Percentiles rank a stretch among this genome's conserved stretches.
Evolutionary conservation across 2,113 vertebrate species (phyloP).

Genomic region (Jacana jacana): DNA sequence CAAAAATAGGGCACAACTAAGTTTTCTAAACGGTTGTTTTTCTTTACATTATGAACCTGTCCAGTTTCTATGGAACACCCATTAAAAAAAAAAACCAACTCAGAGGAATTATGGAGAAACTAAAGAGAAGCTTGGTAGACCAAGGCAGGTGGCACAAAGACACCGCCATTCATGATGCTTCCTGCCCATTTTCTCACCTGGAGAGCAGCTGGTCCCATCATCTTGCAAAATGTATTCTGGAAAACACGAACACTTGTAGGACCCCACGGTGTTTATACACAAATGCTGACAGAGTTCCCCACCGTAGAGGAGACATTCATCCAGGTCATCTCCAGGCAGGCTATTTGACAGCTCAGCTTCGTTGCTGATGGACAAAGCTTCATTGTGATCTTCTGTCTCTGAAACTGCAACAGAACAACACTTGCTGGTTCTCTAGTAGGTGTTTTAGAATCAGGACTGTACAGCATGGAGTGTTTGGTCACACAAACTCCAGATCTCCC

Average conservation of each 20-base stretch:
- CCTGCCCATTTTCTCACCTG: slow-evolving; percentile 72
- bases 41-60: neutral
- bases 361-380: slow-evolving; percentile 80
- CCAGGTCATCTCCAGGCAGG: slow-evolving; percentile 79
- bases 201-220: slow-evolving; percentile 82
- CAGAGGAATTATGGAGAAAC: neutral
- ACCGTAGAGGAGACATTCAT: slow-evolving; percentile 80
- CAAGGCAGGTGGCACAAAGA: neutral
- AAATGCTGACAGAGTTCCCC: slow-evolving; percentile 81
- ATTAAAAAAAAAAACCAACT: neutral
- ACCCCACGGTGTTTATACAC: slow-evolving; percentile 85
- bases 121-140: neutral
- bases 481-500: neutral
- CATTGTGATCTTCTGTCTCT: slow-evolving; percentile 77
- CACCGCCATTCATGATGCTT: neutral
- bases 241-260: slow-evolving; percentile 86
- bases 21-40: neutral
- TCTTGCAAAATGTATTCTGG: slow-evolving; percentile 82
- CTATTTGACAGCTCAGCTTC: slow-evolving; percentile 77
- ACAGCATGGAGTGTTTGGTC: rapidly evolving
- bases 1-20: neutral
- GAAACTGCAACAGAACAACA: slow-evolving; percentile 71
- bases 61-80: neutral
- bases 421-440: neutral
- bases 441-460: neutral